Conservation (phyloP, 2,888 invertebrate species). For the Caenorhabditis angaria region DNA sequence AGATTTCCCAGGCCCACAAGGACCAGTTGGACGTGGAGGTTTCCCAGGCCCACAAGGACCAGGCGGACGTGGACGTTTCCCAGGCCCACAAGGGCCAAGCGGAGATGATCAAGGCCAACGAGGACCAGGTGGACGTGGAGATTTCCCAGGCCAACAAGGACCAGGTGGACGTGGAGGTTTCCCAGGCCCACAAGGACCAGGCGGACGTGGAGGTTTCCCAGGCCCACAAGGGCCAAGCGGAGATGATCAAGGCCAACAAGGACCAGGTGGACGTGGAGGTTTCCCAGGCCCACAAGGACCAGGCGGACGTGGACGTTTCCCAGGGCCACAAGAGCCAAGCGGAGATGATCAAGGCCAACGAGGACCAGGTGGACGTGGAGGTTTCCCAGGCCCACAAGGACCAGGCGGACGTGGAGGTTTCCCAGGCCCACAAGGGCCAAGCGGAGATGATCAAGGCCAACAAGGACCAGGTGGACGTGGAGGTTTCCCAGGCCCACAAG, state of each 20-base stretch:
- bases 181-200: constrained; percentile 16
- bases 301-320: neutral
- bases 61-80: neutral
- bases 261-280: neutral
- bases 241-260: constrained; percentile 8
- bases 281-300: neutral
- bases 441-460: neutral
- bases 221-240: constrained; percentile 12
- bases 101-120: neutral
- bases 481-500: neutral
- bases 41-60: constrained; percentile 3
- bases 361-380: neutral
- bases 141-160: neutral
- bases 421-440: neutral
- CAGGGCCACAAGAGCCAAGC: neutral
- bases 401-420: neutral
- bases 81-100: neutral
- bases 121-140: neutral
- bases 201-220: constrained; percentile 10
- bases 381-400: neutral
- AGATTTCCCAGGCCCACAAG: neutral
- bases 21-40: neutral
- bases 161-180: constrained; percentile 1
- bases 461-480: neutral
- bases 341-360: neutral